These are phyloP conservation scores for Heliconius charithonia DNA, from an alignment of 2,888 invertebrate genomes.

Conservation along the genomic window DNA sequence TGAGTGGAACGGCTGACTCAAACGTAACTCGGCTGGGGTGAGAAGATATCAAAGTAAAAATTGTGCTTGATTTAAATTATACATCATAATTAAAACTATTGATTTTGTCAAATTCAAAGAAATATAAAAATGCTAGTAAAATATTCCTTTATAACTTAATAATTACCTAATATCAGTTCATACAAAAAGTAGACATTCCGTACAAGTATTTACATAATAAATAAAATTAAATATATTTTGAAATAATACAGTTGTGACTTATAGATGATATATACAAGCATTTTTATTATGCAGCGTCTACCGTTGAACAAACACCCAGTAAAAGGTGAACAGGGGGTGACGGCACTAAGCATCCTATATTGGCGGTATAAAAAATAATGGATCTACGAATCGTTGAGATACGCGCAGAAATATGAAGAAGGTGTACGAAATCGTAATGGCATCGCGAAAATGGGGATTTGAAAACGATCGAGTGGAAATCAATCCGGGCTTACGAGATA, in stretches of 20 bases:
- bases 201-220: too few relatives aligned
- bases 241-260: neutral
- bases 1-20: constrained; percentile 72
- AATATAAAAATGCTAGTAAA: neutral
- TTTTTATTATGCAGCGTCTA: constrained; percentile 35
- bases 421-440: constrained; percentile 83
- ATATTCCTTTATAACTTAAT: too few relatives aligned
- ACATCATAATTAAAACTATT: constrained; percentile 1
- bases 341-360: constrained; percentile 77
- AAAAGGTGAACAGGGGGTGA: constrained; percentile 66
- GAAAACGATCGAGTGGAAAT: constrained; percentile 80
- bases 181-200: too few relatives aligned
- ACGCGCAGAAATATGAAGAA: constrained; percentile 82
- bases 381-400: constrained; percentile 82
- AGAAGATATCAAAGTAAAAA: constrained; percentile 36
- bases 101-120: neutral
- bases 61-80: constrained; percentile 11
- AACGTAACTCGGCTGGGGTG: constrained; percentile 51
- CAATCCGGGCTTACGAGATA: constrained; percentile 73
- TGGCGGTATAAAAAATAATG: constrained; percentile 83
- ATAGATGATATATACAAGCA: neutral
- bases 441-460: constrained; percentile 82
- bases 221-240: neutral
- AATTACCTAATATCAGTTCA: too few relatives aligned
- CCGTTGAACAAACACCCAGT: constrained; percentile 28